phyloP scores from a whole-genome alignment of 2,888 invertebrate species.

The Patella depressa region DNA sequence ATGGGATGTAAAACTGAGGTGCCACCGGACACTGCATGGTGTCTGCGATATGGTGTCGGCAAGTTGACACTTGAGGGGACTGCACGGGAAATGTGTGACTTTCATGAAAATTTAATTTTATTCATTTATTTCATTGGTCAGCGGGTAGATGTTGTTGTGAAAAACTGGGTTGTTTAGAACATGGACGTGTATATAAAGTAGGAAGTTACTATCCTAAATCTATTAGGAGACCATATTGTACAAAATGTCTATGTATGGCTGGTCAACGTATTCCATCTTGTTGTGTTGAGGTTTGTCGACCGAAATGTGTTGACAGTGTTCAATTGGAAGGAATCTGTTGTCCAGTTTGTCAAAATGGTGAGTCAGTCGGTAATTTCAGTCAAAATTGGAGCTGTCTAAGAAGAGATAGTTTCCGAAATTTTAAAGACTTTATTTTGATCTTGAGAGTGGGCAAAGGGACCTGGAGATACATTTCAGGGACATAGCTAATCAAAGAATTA shows the following conservation, averaged over 20 bases:
- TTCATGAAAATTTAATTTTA: no score
- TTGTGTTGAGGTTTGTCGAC: not conserved
- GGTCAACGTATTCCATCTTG: conserved; percentile 7
- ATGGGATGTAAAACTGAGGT: no score
- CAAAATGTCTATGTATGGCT: conserved; percentile 9
- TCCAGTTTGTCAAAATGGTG: conserved; percentile 8
- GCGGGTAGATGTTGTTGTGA: conserved; percentile 15
- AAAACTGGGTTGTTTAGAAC: conserved; percentile 8
- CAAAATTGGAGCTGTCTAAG: no score
- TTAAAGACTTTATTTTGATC: no score
- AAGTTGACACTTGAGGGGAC: no score
- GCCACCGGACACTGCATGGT: no score
- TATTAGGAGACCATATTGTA: not conserved
- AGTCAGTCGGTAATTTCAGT: not conserved
- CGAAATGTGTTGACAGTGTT: conserved; percentile 18
- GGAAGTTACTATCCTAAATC: conserved; percentile 14
- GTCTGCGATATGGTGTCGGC: no score
- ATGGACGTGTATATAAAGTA: not conserved
- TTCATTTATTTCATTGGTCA: conserved; percentile 9
- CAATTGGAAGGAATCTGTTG: conserved; percentile 7
- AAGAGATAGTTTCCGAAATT: no score
- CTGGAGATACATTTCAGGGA: no score
- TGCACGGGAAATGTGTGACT: no score
- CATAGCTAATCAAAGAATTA: no score
- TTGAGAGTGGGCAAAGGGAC: no score